These are phyloP conservation scores for Benitochromis conjunctus DNA, from an alignment of 2,113 vertebrate genomes.

Conservation along the genomic window DNA sequence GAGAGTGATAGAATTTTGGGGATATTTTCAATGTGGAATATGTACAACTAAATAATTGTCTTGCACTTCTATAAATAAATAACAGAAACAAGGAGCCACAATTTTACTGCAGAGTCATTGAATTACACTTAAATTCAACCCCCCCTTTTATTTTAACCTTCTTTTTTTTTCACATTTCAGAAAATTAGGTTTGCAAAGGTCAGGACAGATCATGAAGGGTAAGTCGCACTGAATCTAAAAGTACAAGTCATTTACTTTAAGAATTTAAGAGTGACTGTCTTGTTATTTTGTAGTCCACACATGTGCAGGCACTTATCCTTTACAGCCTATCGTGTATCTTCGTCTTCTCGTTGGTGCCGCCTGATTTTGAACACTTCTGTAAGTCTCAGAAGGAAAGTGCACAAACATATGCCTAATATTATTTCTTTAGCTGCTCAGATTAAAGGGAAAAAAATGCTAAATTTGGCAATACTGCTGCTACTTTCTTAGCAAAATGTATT, in stretches of 20 bases:
- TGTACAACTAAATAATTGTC: background rate
- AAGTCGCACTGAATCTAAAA: background rate
- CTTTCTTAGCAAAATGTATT: background rate
- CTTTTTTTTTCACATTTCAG: background rate
- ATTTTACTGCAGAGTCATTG: background rate
- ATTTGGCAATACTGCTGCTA: background rate
- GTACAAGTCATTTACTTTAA: background rate
- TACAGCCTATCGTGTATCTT: background rate
- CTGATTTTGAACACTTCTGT: background rate
- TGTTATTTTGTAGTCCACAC: background rate
- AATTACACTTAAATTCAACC: background rate
- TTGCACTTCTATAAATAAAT: background rate
- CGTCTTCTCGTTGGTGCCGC: background rate
- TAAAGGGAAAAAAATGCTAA: background rate
- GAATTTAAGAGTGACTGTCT: background rate
- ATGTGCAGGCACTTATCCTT: background rate
- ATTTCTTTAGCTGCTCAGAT: background rate
- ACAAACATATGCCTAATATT: background rate
- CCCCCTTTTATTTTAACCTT: background rate
- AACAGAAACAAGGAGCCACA: background rate
- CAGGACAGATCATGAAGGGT: background rate
- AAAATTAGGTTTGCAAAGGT: background rate
- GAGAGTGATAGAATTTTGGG: background rate
- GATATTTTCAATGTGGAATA: background rate
- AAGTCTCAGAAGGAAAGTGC: background rate